phyloP scores from a whole-genome alignment of 2,888 invertebrate species.

The Coleophora deauratella region DNA sequence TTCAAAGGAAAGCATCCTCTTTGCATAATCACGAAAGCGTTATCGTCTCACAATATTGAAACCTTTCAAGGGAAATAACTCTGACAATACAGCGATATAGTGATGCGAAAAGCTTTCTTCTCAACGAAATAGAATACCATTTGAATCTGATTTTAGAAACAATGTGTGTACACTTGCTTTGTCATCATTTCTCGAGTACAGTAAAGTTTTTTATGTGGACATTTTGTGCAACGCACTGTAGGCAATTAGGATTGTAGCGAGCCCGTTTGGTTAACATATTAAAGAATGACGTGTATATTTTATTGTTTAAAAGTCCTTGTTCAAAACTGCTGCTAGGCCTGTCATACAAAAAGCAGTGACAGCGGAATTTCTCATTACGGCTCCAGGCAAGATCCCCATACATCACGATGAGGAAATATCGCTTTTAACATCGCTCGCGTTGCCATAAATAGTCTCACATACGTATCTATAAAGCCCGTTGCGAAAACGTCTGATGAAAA shows the following conservation, averaged over 20 bases:
- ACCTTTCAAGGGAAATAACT: constrained; percentile 41
- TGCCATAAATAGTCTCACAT: constrained; percentile 51
- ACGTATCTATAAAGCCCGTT: constrained; percentile 30
- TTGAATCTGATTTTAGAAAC: constrained; percentile 15
- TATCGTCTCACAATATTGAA: constrained; percentile 46
- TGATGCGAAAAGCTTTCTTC: constrained; percentile 26
- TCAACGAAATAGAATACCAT: constrained; percentile 27
- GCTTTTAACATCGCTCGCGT: constrained; percentile 54
- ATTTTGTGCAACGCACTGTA: too few species aligned
- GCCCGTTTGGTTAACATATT: constrained; percentile 14
- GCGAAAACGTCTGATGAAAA: constrained; percentile 4
- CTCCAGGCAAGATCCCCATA: constrained; percentile 58
- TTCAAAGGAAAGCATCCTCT: constrained; percentile 33
- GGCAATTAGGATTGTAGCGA: too few species aligned
- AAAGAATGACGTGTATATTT: constrained; percentile 25
- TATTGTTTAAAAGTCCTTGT: constrained; percentile 27
- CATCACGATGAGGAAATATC: constrained; percentile 66
- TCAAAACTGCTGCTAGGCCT: constrained; percentile 40
- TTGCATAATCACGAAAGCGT: constrained; percentile 51
- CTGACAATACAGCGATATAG: constrained; percentile 32
- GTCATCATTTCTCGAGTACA: too few species aligned
- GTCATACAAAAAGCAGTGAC: constrained; percentile 62
- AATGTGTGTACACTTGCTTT: not conserved
- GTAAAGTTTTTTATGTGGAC: too few species aligned
- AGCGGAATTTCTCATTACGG: constrained; percentile 70